These are phyloP conservation scores for Chloroclystis v-ata DNA, from an alignment of 2,888 invertebrate species.

Conservation along the genomic window DNA sequence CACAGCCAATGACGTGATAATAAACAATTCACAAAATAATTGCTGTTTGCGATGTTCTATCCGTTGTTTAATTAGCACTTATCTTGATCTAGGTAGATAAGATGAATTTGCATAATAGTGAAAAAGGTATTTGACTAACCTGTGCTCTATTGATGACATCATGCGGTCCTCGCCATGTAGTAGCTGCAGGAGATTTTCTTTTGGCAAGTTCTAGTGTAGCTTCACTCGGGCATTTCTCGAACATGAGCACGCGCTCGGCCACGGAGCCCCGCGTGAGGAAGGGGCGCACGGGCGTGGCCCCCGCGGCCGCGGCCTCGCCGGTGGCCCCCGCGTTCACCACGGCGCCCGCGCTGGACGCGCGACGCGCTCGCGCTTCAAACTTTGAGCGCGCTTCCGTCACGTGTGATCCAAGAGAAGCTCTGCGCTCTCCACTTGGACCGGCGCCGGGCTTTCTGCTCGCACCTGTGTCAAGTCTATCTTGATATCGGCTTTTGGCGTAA, in stretches of 20 bases:
- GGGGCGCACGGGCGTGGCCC: constrained; percentile 83
- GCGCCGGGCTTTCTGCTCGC: constrained; percentile 66
- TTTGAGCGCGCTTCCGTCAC: constrained; percentile 74
- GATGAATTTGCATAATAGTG: constrained; percentile 8
- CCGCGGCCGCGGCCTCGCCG: constrained; percentile 71
- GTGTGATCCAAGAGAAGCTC: constrained; percentile 69
- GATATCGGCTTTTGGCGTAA: constrained; percentile 82
- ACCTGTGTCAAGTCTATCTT: constrained; percentile 76
- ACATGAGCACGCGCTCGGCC: constrained; percentile 92
- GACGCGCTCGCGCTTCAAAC: constrained; percentile 71
- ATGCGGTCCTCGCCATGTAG: constrained; percentile 78
- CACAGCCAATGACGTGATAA: constrained; percentile 14
- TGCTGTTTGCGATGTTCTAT: constrained; percentile 25
- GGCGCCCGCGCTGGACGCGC: constrained; percentile 67
- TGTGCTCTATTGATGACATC: constrained; percentile 76
- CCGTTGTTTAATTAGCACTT: constrained; percentile 21
- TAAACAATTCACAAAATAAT: constrained; percentile 24
- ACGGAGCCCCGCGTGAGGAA: constrained; percentile 93
- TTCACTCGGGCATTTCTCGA: constrained; percentile 93
- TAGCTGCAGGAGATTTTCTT: constrained; percentile 75
- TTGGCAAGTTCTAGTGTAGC: constrained; percentile 82
- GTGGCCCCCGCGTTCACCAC: constrained; percentile 48
- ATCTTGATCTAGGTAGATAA: constrained; percentile 10
- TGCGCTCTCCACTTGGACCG: constrained; percentile 64
- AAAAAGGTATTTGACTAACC: constrained; percentile 42